Percentiles rank a stretch among this genome's conserved stretches.
phyloP scores from a whole-genome alignment of 2,797 vertebrate genomes.

The Rousettus madagascariensis region DNA sequence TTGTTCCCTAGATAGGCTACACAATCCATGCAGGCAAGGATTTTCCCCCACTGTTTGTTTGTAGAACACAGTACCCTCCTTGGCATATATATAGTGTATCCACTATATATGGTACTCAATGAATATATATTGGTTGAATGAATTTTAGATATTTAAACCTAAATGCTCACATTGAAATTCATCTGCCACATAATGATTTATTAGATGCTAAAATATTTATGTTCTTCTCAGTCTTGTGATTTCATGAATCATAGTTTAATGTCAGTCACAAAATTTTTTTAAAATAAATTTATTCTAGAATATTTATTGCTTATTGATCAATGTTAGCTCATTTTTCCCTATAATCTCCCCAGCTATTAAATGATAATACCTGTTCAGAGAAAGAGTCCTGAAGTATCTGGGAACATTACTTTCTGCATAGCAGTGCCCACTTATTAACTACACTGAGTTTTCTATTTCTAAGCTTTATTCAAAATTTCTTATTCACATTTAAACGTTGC shows the following conservation, averaged over 20 bases:
- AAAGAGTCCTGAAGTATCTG: neutral
- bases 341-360: neutral
- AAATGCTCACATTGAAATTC: neutral
- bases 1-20: neutral
- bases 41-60: neutral
- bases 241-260: slow-evolving; percentile 2
- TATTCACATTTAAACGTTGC: neutral
- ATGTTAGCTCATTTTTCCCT: neutral
- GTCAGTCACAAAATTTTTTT: neutral
- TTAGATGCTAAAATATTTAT: neutral
- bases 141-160: neutral
- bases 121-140: neutral
- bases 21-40: neutral
- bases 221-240: neutral
- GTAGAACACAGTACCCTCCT: neutral
- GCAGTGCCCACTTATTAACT: neutral
- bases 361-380: neutral
- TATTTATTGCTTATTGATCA: slow-evolving; percentile 5
- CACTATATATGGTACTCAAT: neutral
- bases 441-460: neutral
- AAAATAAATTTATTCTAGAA: neutral
- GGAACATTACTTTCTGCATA: neutral
- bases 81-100: neutral
- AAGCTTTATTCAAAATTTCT: neutral
- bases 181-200: neutral